Conservation (phyloP, 2,888 invertebrate species). For the Agriopis aurantiaria region DNA sequence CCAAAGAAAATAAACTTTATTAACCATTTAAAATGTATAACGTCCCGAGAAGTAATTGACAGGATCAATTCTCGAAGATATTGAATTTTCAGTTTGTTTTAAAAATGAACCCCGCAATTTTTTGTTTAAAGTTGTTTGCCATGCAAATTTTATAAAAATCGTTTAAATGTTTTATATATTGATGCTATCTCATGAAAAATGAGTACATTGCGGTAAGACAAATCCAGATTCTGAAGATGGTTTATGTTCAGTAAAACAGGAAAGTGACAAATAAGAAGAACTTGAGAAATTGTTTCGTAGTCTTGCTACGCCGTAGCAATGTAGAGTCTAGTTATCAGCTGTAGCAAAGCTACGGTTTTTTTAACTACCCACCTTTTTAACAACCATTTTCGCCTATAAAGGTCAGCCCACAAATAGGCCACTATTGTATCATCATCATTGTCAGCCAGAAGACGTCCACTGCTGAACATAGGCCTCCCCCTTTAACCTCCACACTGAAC, state of each 20-base stretch:
- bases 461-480: too few relatives aligned
- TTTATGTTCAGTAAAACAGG: neutral
- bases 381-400: too few relatives aligned
- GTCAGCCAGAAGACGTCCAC: too few relatives aligned
- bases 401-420: too few relatives aligned
- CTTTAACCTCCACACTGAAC: too few relatives aligned
- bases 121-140: neutral
- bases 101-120: neutral
- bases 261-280: neutral
- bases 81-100: slow-evolving; percentile 14
- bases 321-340: neutral
- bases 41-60: slow-evolving; percentile 19
- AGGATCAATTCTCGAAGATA: slow-evolving; percentile 15
- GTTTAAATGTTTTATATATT: neutral
- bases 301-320: slow-evolving; percentile 8
- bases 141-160: slow-evolving; percentile 4
- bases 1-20: slow-evolving; percentile 12
- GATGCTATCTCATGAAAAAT: neutral
- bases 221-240: neutral
- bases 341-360: too few relatives aligned
- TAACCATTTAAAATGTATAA: slow-evolving; percentile 22
- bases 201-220: neutral
- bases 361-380: too few relatives aligned
- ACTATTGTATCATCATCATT: too few relatives aligned
- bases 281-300: neutral